These are phyloP conservation scores for Melospiza melodia DNA, from an alignment of 2,113 vertebrate genomes.

Conservation along the genomic window DNA sequence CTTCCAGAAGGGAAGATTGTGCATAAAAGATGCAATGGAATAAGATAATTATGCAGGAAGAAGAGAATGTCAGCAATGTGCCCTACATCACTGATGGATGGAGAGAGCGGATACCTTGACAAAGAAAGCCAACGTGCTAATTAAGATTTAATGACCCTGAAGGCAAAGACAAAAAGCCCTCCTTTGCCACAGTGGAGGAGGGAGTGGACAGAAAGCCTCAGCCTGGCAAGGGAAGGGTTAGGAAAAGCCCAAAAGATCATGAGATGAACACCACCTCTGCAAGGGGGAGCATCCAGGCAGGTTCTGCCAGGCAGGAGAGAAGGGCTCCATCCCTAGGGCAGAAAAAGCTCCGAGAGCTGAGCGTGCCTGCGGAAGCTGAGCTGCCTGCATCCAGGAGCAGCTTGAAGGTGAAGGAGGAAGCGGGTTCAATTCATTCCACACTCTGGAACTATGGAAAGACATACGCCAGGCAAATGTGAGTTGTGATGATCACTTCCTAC, in stretches of 20 bases:
- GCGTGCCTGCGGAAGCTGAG: background rate
- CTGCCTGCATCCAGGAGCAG: background rate
- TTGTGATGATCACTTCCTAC: slow-evolving; percentile 50
- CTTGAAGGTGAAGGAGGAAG: slow-evolving; percentile 11
- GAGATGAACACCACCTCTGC: background rate
- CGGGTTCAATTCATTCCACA: background rate
- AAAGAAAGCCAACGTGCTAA: background rate
- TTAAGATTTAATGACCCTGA: background rate
- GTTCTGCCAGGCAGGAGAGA: background rate
- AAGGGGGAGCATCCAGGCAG: background rate
- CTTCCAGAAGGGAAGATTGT: background rate
- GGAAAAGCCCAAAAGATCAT: background rate
- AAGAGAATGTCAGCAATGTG: background rate
- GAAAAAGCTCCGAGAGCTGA: background rate
- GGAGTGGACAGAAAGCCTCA: background rate
- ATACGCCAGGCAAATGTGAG: background rate
- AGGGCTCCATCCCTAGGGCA: background rate
- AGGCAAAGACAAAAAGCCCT: background rate
- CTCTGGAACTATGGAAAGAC: slow-evolving; percentile 36
- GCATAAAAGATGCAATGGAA: background rate
- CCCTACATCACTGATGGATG: background rate
- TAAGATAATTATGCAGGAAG: background rate
- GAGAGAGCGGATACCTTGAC: background rate
- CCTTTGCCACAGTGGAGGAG: background rate
- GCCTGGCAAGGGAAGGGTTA: background rate